Conservation (phyloP, 2,113 vertebrate species). For the Tragelaphus buxtoni region DNA sequence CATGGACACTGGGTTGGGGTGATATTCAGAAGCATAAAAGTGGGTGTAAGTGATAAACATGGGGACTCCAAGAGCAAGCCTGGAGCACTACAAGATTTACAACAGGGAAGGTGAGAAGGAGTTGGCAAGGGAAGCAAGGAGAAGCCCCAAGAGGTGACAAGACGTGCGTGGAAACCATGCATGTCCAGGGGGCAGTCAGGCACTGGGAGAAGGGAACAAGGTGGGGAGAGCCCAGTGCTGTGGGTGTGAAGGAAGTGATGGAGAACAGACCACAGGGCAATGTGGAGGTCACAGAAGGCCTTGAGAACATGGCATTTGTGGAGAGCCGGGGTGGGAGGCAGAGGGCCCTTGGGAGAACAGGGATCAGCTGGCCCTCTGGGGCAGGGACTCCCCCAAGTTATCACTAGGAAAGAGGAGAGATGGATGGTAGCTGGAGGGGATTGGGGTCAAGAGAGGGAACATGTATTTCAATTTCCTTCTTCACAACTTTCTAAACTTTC, state of each 20-base stretch:
- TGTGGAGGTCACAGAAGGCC: too few relatives aligned
- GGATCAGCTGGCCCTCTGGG: fast-evolving
- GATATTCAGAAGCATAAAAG: neutral
- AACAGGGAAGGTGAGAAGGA: neutral
- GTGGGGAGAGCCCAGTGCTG: neutral
- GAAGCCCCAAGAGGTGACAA: neutral
- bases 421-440: fast-evolving
- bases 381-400: neutral
- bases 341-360: neutral
- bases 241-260: fast-evolving
- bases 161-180: neutral
- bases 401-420: fast-evolving
- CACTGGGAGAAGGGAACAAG: too few relatives aligned
- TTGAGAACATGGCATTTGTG: too few relatives aligned
- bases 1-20: fast-evolving
- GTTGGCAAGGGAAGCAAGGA: neutral
- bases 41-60: neutral
- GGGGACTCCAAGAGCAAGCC: neutral
- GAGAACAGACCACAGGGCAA: neutral
- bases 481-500: neutral
- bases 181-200: neutral
- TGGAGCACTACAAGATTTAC: fast-evolving
- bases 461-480: neutral
- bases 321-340: too few relatives aligned
- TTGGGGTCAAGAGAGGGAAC: neutral